Evolutionary conservation across 2,113 vertebrate species (phyloP).

Genomic region (Pollimyrus isidori): DNA sequence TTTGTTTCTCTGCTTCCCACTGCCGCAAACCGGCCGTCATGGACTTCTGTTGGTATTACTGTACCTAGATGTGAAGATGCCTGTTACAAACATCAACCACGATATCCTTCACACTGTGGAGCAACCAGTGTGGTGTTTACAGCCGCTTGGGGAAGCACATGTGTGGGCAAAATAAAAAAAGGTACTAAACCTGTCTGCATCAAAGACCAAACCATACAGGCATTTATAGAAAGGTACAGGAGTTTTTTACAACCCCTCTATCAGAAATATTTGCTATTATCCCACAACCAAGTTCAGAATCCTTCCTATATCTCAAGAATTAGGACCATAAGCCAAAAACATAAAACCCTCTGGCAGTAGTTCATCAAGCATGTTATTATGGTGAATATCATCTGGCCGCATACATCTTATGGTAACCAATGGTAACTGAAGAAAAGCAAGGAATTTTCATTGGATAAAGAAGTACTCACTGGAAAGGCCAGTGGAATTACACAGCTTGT

Average conservation of each 20-base stretch:
- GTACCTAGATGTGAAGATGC: conserved; percentile 39
- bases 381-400: neutral
- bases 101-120: conserved; percentile 37
- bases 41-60: conserved; percentile 39
- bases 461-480: neutral
- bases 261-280: conserved; percentile 29
- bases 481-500: neutral
- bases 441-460: neutral
- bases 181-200: neutral
- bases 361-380: neutral
- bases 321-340: conserved; percentile 14
- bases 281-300: conserved; percentile 21
- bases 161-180: conserved; percentile 16
- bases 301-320: conserved; percentile 26
- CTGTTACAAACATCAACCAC: conserved; percentile 38
- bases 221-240: neutral
- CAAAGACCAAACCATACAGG: neutral
- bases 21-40: conserved; percentile 33
- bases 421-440: neutral
- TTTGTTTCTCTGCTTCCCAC: conserved; percentile 7
- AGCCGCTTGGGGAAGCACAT: neutral
- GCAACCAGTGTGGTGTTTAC: conserved; percentile 28
- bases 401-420: neutral
- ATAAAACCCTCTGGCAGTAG: neutral
- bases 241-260: neutral